Evolutionary conservation across 1,140 invertebrate species (phyloP), one percentile per base, ranked within the genome.

Genomic region (Vanessa atalanta): DNA sequence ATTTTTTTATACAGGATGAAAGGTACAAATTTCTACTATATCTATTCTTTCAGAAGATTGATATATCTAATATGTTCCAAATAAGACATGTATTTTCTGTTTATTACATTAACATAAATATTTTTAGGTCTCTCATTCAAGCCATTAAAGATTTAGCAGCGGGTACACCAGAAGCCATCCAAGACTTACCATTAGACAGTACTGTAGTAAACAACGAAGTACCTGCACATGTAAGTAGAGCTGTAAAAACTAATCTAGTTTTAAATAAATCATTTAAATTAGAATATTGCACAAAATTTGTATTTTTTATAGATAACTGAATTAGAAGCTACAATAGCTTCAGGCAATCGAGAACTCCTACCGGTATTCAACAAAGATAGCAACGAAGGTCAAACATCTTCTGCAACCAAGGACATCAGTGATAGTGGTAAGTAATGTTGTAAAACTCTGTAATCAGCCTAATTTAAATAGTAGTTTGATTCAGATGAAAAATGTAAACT

Each of bases 151-250:
- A 93, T 50, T 60, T 93, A 14, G 81, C 88, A 3, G 79, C 88
- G 0, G 89, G 90, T 0, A 63, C 85, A 2, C 65, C 83, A 8
- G 89, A 91, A 13, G 81, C 79, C 1, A 87, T 91, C 3, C 91
- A 91, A 79, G 89, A 93, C 47, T 72, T 90, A n/a, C 88, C 90
- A 9, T 77, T 91, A 1, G 88, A 91, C 20, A 79, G 80, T 9
- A 78, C 86, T 14, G 78, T 84, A 3, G 61, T 68, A 1, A 50
- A 66, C 51, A 85, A 64, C 55, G 90, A 90, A 75, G 89, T 90
- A 9, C 87, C 88, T 0, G 64, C 83, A 43, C 87, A 90, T 76
- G 90, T 91, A 79, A 88, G 86, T 79, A 61, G 50, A 65, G 43
- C 6, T n/a, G 11, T 16, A 23, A 31, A 31, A 26, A 31, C 14